Base-by-base conservation (phyloP, 2,888 invertebrate genomes). In the Caenorhabditis sp. region DNA sequence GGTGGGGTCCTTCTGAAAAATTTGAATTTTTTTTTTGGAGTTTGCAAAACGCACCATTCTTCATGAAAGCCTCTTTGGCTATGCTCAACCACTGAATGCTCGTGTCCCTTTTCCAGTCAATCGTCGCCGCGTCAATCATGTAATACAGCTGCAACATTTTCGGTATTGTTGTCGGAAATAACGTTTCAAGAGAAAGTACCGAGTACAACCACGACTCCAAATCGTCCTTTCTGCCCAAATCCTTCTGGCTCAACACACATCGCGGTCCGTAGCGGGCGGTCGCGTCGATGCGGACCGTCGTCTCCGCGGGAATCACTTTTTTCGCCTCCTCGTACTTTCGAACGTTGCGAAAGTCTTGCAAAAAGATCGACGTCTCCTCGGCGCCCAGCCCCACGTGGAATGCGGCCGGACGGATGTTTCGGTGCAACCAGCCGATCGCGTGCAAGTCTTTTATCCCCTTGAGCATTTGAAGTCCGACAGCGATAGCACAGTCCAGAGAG, bases 171-270 rank as follows among this genome's bases (percentile, higher is more conserved):
- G n/a, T 41, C 26, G 4, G 2, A n/a, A n/a, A n/a, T n/a, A n/a
- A n/a, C n/a, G n/a, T 13, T 9, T 27, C 50, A 13, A 1, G 11
- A 4, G 35, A 11, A 50, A 32, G 26, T 13, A 30, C n/a, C 1
- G 70, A 59, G 59, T 53, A 70, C 20, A 70, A 2, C 45, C 48
- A 70, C 32, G 59, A 37, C 46, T 70, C 70, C 59, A 70, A 27
- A 43, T 70, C 70, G 41, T 70, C 70, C 52, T 53, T 70, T 53
- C 70, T 7, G 37, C 59, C 59, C 43, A 45, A 59, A 35, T 70
- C 70, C 53, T 70, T 70, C 20, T 17, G 24, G 35, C n/a, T 45
- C 15, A 45, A 45, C 24, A 37, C 26, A 0, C 45, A 59, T 11
- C 70, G 39, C 15, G 59, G 53, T 9, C 53, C 15, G 59, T 45